Evolutionary conservation across 2,888 invertebrate genomes (phyloP).

Genomic region (Linnaemya vulpina): DNA sequence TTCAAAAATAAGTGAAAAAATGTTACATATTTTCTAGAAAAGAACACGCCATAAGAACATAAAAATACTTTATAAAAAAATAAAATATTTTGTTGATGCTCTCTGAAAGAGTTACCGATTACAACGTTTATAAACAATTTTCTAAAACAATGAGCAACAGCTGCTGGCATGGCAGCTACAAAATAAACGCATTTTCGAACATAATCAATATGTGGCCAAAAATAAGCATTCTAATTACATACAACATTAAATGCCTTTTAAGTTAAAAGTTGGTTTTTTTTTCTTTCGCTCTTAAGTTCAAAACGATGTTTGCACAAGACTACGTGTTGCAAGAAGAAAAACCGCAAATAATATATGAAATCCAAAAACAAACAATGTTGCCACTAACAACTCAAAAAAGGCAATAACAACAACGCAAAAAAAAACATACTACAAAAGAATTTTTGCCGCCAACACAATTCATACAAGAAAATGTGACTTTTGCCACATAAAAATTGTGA

Average conservation of each 20-base stretch:
- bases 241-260: constrained; percentile 19
- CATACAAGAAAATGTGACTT: constrained; percentile 60
- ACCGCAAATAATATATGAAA: constrained; percentile 22
- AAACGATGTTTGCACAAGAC: constrained; percentile 51
- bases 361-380: constrained; percentile 46
- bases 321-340: constrained; percentile 43
- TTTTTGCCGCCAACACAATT: constrained; percentile 61
- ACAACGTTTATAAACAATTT: too few species aligned
- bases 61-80: too few species aligned
- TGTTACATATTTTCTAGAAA: too few species aligned
- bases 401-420: background rate
- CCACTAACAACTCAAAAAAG: constrained; percentile 32
- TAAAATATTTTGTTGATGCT: too few species aligned
- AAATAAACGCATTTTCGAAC: constrained; percentile 2
- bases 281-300: constrained; percentile 32
- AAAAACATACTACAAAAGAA: constrained; percentile 50
- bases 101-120: too few species aligned
- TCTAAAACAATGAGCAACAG: constrained; percentile 1
- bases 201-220: background rate
- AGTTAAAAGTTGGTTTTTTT: background rate
- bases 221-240: constrained; percentile 27
- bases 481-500: constrained; percentile 60
- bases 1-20: too few species aligned
- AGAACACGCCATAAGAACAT: too few species aligned
- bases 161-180: background rate